phyloP scores from a whole-genome alignment of 2,888 invertebrate genomes.

The Steinernema carpocapsae region DNA sequence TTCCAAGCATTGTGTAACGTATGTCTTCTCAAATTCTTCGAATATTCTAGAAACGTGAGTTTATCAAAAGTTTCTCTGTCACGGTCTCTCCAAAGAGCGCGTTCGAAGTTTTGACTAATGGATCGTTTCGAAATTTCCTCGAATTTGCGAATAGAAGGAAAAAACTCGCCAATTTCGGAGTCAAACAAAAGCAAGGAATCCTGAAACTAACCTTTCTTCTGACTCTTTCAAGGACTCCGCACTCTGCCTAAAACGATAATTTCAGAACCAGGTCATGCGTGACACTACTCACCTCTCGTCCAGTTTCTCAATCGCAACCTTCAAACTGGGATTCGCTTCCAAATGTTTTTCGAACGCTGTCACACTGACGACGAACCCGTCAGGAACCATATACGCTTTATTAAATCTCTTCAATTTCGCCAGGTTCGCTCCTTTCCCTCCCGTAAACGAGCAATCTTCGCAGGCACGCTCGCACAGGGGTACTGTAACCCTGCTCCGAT shows the following conservation, averaged over 20 bases:
- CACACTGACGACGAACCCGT: constrained; percentile 58
- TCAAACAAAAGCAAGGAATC: not conserved
- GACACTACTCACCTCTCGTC: constrained; percentile 17
- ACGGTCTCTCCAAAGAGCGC: constrained; percentile 36
- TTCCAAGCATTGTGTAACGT: constrained; percentile 29
- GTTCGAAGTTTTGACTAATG: constrained; percentile 29
- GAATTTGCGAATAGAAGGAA: no score
- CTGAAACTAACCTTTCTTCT: not conserved
- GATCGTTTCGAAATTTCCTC: no score
- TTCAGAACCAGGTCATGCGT: not conserved
- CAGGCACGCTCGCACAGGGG: constrained; percentile 61
- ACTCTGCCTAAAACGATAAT: not conserved
- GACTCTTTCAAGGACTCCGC: not conserved
- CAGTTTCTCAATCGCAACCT: constrained; percentile 33
- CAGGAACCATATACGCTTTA: constrained; percentile 54
- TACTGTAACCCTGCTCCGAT: constrained; percentile 44
- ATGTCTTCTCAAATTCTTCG: constrained; percentile 29
- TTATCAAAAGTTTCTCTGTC: no score
- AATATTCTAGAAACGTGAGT: constrained; percentile 37
- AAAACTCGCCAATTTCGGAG: no score
- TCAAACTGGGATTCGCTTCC: constrained; percentile 41
- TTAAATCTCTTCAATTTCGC: constrained; percentile 74
- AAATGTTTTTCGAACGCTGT: constrained; percentile 52
- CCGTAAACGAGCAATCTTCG: constrained; percentile 73
- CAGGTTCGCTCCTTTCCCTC: constrained; percentile 82